A percentile compares a stretch with the other conserved stretches of the same genome.
phyloP scores from a whole-genome alignment of 2,113 vertebrate species.

The Mustelus asterias region DNA sequence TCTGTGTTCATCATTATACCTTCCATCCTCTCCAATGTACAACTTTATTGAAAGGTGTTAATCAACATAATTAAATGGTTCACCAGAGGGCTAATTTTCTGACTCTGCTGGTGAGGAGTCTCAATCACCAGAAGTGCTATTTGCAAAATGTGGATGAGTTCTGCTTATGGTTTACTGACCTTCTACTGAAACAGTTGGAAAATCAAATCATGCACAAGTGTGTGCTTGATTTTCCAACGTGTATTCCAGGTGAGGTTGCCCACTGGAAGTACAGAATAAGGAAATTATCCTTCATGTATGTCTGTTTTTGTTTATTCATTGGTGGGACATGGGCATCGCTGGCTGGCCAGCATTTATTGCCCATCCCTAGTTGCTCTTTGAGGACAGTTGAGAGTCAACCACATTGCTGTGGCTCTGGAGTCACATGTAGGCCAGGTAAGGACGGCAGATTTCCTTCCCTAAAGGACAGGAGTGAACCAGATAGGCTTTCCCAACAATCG shows the following conservation, averaged over 20 bases:
- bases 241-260: background rate
- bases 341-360: too few relatives aligned
- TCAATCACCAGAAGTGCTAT: background rate
- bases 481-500: too few relatives aligned
- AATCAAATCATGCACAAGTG: background rate
- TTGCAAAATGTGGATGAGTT: background rate
- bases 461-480: too few relatives aligned
- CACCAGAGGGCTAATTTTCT: background rate
- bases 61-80: slow-evolving; percentile 15
- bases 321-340: too few relatives aligned
- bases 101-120: background rate
- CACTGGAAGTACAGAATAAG: background rate
- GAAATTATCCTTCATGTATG: background rate
- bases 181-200: background rate
- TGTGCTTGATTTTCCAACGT: background rate
- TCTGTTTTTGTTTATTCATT: too few relatives aligned
- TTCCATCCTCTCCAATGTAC: background rate
- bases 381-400: too few relatives aligned
- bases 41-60: background rate
- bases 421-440: too few relatives aligned
- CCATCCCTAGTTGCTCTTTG: too few relatives aligned
- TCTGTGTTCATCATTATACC: background rate
- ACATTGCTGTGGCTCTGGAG: too few relatives aligned
- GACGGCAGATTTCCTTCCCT: too few relatives aligned
- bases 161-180: background rate